Conservation (phyloP, 2,888 invertebrate species). For the Drosophila prostipennis region DNA sequence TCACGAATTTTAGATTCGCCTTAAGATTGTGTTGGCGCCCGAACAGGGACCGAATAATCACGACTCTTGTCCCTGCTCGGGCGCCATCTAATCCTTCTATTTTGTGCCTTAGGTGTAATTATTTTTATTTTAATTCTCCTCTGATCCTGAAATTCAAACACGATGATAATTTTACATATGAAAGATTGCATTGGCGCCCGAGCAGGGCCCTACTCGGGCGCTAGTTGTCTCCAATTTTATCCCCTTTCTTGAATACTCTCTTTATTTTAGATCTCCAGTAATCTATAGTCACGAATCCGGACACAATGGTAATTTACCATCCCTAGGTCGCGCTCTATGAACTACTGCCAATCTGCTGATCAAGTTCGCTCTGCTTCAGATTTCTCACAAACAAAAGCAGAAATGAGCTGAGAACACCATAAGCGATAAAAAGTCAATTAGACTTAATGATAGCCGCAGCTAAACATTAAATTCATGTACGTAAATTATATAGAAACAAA, state of each 20-base stretch:
- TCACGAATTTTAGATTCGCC: background rate
- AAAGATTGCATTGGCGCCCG: too few relatives aligned
- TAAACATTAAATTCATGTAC: slow-evolving; percentile 67
- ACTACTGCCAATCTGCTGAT: slow-evolving; percentile 11
- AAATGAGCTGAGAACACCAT: slow-evolving; percentile 51
- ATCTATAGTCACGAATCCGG: too few relatives aligned
- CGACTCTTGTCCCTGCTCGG: background rate
- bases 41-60: background rate
- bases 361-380: slow-evolving; percentile 15
- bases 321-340: slow-evolving; percentile 27
- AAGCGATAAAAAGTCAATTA: slow-evolving; percentile 75
- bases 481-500: slow-evolving; percentile 35
- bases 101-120: too few relatives aligned
- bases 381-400: slow-evolving; percentile 31
- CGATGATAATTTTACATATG: too few relatives aligned
- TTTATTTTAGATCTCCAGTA: background rate
- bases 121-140: background rate
- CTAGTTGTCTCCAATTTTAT: too few relatives aligned
- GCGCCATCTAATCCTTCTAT: too few relatives aligned
- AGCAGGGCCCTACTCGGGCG: background rate
- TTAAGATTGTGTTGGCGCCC: background rate
- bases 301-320: background rate
- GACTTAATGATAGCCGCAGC: slow-evolving; percentile 74
- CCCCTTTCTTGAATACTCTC: background rate
- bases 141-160: too few relatives aligned